Evolutionary conservation across 2,113 vertebrate genomes (phyloP).

Genomic region (Zosterops lateralis): DNA sequence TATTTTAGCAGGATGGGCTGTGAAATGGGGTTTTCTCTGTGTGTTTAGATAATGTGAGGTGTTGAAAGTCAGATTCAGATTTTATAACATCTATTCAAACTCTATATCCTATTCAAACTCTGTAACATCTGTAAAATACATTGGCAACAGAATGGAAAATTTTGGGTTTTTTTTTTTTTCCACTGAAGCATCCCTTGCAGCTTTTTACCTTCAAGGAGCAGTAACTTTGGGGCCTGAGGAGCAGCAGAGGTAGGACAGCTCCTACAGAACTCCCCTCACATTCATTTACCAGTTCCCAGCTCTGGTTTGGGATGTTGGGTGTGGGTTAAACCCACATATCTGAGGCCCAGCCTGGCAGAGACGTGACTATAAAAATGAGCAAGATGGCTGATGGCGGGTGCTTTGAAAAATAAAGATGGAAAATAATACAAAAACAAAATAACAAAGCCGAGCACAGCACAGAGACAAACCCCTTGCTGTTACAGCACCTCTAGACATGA

Average conservation of each 20-base stretch:
- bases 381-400: no score
- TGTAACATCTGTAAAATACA: rapidly evolving
- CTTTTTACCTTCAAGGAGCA: neutral
- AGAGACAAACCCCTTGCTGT: no score
- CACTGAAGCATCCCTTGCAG: neutral
- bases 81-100: neutral
- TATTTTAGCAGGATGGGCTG: neutral
- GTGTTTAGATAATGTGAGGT: neutral
- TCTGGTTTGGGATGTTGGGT: neutral
- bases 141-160: neutral
- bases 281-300: rapidly evolving
- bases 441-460: no score
- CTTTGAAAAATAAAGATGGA: no score
- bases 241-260: rapidly evolving
- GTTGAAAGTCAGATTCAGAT: neutral
- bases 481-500: no score
- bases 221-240: rapidly evolving
- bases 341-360: no score
- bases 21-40: neutral
- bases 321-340: no score
- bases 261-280: rapidly evolving
- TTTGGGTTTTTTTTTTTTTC: neutral
- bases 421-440: no score
- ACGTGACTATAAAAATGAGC: no score
- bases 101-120: neutral